Evolutionary conservation across 2,113 vertebrate species (phyloP), one percentile per base, ranked within the genome.

Genomic region (Callipepla californica): DNA sequence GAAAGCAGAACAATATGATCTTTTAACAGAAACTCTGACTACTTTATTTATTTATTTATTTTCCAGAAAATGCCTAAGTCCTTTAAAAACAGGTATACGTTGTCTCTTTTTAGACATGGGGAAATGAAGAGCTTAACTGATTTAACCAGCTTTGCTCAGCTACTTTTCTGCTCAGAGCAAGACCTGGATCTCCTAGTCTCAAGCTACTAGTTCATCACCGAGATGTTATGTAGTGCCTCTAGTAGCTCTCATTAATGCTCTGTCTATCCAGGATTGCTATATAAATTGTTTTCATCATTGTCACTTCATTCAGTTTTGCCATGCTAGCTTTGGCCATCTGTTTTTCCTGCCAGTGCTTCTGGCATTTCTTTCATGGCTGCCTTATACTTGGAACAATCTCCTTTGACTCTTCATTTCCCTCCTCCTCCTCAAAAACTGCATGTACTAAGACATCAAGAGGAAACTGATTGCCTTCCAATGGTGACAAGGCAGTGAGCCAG

Each of bases 381-480:
- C 42, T 82, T 82, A 40, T 76, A 45, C 81, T 92, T 87, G 42
- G 67, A 94, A 32, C 58, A 87, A 45, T 87, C 74, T 92, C 51
- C 59, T 89, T 68, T 15, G 10, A 21, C n/a, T 68, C 7, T 34
- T 26, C 45, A 34, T 50, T 69, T 69, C n/a, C n/a, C 66, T 69
- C 32, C 66, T 34, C 20, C 38, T 86, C 36, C 30, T 87, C 58
- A 32, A n/a, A 92, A 92, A 51, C 81, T 69, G 6, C 28, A 6
- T 66, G 53, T 89, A 36, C 66, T 32, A 68, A 74, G 78, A 87
- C 67, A 63, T 63, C 68, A 81, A 78, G 77, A 65, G 74, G 48
- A 68, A 89, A 51, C 53, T 59, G 20, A n/a, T 69, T 62, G 73
- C 59, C 42, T 67, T 77, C 80, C 85, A 76, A n/a, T 83, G 68